These are phyloP conservation scores for Erebia epiphron DNA, from an alignment of 2,888 invertebrate species.

Conservation along the genomic window DNA sequence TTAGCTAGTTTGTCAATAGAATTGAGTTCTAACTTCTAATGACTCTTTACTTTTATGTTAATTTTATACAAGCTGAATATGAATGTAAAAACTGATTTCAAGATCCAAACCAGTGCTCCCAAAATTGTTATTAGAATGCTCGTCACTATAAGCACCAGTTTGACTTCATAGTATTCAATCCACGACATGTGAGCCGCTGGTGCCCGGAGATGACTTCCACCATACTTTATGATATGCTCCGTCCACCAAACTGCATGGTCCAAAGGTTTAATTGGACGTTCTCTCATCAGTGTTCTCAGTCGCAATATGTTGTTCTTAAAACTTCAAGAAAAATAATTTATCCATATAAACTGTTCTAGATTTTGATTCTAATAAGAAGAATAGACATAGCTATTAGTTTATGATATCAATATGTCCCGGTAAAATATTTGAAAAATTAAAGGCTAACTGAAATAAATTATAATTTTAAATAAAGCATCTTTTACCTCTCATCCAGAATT, in stretches of 20 bases:
- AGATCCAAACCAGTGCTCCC: slow-evolving; percentile 1
- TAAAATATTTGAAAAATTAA: not conserved
- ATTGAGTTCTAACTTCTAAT: not conserved
- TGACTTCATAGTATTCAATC: slow-evolving; percentile 28
- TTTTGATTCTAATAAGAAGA: not conserved
- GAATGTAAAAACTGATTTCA: slow-evolving; percentile 3
- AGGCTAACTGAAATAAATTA: not conserved
- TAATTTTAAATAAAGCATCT: not conserved
- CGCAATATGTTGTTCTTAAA: slow-evolving; percentile 43
- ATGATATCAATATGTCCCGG: not conserved
- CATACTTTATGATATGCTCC: slow-evolving; percentile 26
- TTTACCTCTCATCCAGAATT: slow-evolving; percentile 47
- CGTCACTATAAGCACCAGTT: slow-evolving; percentile 10
- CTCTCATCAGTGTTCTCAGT: slow-evolving; percentile 42
- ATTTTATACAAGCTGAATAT: slow-evolving; percentile 11
- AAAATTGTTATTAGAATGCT: slow-evolving; percentile 6
- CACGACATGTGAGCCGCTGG: slow-evolving; percentile 24
- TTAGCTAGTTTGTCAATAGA: not conserved
- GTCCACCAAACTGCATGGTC: slow-evolving; percentile 26
- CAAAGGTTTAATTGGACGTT: slow-evolving; percentile 37
- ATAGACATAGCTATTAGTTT: not conserved
- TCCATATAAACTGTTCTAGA: not conserved
- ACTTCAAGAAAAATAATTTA: slow-evolving; percentile 22
- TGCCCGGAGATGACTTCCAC: slow-evolving; percentile 19
- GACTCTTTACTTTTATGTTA: slow-evolving; percentile 10